These are phyloP conservation scores for Emberiza fucata DNA, from an alignment of 2,113 vertebrate species.

Conservation along the genomic window DNA sequence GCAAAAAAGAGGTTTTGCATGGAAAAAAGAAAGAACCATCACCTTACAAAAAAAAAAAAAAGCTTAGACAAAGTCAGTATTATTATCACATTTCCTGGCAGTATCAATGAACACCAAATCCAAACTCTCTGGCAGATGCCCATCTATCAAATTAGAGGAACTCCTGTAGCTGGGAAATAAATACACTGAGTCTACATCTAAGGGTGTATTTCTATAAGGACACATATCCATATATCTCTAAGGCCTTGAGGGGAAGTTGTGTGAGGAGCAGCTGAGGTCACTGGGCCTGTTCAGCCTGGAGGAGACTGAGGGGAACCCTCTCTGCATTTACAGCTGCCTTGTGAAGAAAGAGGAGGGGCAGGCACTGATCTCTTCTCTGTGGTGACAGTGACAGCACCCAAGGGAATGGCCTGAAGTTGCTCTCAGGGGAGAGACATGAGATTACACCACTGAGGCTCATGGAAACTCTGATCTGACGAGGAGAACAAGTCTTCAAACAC, in stretches of 20 bases:
- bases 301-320: background rate
- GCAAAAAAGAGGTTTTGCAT: background rate
- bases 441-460: background rate
- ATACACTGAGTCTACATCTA: background rate
- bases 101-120: background rate
- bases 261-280: background rate
- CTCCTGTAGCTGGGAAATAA: background rate
- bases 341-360: background rate
- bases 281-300: background rate
- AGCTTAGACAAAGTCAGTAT: background rate
- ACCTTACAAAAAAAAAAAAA: background rate
- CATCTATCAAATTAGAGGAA: background rate
- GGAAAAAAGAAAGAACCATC: background rate
- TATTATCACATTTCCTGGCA: background rate
- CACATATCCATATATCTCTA: accelerated
- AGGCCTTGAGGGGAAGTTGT: background rate
- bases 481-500: background rate
- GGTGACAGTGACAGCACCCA: background rate
- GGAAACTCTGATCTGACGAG: background rate
- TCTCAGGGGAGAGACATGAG: background rate
- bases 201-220: background rate
- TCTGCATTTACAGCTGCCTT: accelerated
- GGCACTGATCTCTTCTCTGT: background rate
- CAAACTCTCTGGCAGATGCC: background rate
- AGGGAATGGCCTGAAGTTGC: background rate